Evolutionary conservation across 53 echinoderm and acorn worm genomes (phyloP).

Genomic region (Actinopyga echinites): DNA sequence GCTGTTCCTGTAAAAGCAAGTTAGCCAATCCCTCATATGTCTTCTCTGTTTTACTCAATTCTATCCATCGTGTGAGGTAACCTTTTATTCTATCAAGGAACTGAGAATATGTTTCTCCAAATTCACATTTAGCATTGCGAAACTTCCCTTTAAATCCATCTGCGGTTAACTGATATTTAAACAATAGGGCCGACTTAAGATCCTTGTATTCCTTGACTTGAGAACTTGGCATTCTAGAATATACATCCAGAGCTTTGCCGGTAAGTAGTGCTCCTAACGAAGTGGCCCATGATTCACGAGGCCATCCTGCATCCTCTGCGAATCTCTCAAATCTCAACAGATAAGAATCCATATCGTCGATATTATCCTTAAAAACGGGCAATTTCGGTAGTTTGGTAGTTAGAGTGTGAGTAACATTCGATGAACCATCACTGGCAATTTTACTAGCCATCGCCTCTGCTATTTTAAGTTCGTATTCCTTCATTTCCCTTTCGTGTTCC

Average conservation of each 20-base stretch:
- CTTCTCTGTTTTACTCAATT: neutral
- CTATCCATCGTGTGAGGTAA: conserved; percentile 41
- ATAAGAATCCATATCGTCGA: conserved; percentile 51
- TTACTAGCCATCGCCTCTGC: too few species aligned
- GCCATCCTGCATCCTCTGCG: conserved; percentile 42
- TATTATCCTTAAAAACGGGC: neutral
- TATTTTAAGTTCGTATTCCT: too few species aligned
- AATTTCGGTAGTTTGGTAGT: too few species aligned
- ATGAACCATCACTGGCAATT: too few species aligned
- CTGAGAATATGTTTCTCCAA: conserved; percentile 43
- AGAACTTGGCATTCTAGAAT: conserved; percentile 27
- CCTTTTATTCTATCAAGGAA: conserved; percentile 27
- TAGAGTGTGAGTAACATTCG: too few species aligned
- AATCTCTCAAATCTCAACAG: conserved; percentile 52
- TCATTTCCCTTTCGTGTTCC: too few species aligned
- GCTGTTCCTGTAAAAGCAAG: conserved; percentile 35
- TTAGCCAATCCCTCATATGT: conserved; percentile 30
- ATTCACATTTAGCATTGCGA: conserved; percentile 8
- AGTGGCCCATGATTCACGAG: conserved; percentile 36
- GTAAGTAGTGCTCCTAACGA: conserved; percentile 41
- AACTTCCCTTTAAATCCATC: conserved; percentile 43
- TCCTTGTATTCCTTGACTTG: conserved; percentile 10
- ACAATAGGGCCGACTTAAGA: conserved; percentile 29
- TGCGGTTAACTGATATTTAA: conserved; percentile 15
- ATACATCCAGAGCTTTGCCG: conserved; percentile 42